Evolutionary conservation across 2,888 invertebrate genomes (phyloP).

Genomic region (Polymixis lichenea): DNA sequence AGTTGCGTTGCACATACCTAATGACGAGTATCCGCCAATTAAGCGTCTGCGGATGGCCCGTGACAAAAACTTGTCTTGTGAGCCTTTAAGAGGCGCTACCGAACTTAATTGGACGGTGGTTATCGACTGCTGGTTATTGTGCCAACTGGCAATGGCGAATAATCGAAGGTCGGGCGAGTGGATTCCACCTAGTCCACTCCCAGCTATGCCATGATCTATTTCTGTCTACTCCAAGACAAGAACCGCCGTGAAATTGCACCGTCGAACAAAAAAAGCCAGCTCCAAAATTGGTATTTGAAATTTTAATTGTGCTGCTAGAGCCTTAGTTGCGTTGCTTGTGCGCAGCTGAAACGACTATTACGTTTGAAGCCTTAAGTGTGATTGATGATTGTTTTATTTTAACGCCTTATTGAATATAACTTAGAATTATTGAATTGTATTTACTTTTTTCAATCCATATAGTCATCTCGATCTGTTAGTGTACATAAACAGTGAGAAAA

Average conservation of each 20-base stretch:
- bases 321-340: constrained; percentile 50
- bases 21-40: constrained; percentile 88
- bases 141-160: constrained; percentile 74
- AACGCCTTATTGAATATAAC: constrained; percentile 61
- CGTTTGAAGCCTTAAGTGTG: constrained; percentile 67
- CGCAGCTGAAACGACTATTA: constrained; percentile 61
- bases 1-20: constrained; percentile 79
- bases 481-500: not conserved
- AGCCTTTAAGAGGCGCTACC: constrained; percentile 86
- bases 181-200: constrained; percentile 64
- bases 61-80: constrained; percentile 86
- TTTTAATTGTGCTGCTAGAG: constrained; percentile 78
- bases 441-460: constrained; percentile 15
- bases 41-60: constrained; percentile 75
- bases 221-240: constrained; percentile 73
- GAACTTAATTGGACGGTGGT: constrained; percentile 87
- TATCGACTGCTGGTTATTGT: constrained; percentile 83
- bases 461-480: not conserved
- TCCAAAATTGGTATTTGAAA: constrained; percentile 78
- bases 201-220: constrained; percentile 74
- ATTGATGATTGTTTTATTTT: constrained; percentile 71
- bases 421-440: constrained; percentile 35
- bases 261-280: constrained; percentile 69
- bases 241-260: constrained; percentile 72
- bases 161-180: constrained; percentile 79